Evolutionary conservation across 2,888 invertebrate genomes (phyloP).

Genomic region (Cantharis nigra): DNA sequence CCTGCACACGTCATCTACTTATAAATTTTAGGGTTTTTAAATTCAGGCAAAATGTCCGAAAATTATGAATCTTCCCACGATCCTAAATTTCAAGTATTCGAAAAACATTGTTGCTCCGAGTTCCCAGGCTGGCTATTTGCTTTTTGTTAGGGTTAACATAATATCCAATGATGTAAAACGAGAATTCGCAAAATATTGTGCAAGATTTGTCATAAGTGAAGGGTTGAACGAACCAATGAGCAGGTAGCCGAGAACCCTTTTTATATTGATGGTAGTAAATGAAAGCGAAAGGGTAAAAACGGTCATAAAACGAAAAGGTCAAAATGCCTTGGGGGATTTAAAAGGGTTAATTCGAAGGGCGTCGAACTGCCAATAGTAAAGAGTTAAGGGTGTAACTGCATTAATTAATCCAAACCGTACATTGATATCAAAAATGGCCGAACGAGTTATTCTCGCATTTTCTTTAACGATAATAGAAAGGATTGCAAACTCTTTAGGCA

Average conservation of each 20-base stretch:
- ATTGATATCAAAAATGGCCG: constrained; percentile 20
- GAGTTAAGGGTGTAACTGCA: constrained; percentile 41
- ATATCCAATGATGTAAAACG: constrained; percentile 34
- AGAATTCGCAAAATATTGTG: constrained; percentile 26
- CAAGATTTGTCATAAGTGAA: constrained; percentile 29
- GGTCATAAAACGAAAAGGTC: constrained; percentile 26
- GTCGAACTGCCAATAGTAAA: constrained; percentile 40
- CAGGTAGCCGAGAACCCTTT: constrained; percentile 43
- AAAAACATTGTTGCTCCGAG: constrained; percentile 7
- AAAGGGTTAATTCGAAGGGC: constrained; percentile 33
- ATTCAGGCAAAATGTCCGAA: background rate
- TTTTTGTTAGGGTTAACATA: constrained; percentile 40
- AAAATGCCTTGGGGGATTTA: constrained; percentile 14
- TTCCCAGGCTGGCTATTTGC: constrained; percentile 16
- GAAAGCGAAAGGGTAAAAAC: constrained; percentile 41
- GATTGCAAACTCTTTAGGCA: background rate
- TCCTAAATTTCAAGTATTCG: constrained; percentile 7
- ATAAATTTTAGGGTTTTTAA: background rate
- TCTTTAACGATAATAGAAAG: background rate
- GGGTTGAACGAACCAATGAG: constrained; percentile 36
- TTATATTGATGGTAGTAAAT: constrained; percentile 32
- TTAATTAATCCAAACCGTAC: constrained; percentile 37
- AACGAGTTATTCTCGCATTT: background rate
- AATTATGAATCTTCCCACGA: constrained; percentile 24
- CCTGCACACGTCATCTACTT: background rate